Evolutionary conservation across 2,113 vertebrate species (phyloP).

Genomic region (Microcebus murinus): DNA sequence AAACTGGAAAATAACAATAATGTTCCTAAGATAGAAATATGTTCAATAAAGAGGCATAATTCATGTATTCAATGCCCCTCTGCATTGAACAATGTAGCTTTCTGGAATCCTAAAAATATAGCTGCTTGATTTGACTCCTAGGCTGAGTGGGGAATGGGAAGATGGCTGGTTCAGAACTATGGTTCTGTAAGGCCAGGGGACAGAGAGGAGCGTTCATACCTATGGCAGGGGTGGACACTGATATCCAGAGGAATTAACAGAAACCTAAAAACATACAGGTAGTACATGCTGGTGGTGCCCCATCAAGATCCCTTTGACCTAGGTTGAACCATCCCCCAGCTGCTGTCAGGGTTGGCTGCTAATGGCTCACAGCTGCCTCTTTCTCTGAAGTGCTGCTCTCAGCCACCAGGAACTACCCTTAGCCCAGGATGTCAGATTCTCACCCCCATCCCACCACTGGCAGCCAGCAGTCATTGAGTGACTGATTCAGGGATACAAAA

Average conservation of each 20-base stretch:
- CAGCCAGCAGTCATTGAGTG: background rate
- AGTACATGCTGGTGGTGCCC: background rate
- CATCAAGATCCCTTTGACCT: background rate
- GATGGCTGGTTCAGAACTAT: background rate
- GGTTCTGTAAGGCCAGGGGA: background rate
- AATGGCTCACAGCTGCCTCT: background rate
- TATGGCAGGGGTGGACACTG: background rate
- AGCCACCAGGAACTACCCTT: background rate
- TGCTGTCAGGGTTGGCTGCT: background rate
- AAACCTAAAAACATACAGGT: background rate
- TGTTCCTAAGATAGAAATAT: conserved; percentile 32
- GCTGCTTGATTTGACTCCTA: background rate
- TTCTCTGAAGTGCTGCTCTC: background rate
- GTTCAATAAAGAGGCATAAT: background rate
- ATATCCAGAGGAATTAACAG: background rate
- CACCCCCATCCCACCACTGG: background rate
- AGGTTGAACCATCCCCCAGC: background rate
- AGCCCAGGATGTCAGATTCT: background rate
- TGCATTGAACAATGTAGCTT: background rate
- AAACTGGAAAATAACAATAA: conserved; percentile 7
- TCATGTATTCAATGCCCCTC: background rate
- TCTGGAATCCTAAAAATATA: background rate
- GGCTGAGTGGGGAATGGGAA: background rate
- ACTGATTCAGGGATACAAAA: background rate
- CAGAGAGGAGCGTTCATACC: background rate